phyloP scores from a whole-genome alignment of 1,140 invertebrate genomes.

The Nixonia krombeini region DNA sequence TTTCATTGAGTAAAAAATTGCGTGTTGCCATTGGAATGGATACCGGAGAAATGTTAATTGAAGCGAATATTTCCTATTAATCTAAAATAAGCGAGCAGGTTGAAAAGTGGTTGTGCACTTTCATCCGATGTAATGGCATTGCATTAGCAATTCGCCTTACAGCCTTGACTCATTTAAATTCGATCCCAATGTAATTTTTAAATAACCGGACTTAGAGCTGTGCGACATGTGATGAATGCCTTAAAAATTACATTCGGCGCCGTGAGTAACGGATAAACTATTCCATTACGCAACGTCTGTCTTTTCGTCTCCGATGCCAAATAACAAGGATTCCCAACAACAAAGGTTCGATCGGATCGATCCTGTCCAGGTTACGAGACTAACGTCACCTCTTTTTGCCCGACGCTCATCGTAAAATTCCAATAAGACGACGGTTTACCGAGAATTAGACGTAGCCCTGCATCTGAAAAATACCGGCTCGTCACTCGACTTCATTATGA shows the following conservation, averaged over 20 bases:
- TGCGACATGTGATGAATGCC: not conserved
- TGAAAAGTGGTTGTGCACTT: not conserved
- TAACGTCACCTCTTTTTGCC: not conserved
- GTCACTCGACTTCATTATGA: no score
- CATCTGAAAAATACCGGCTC: no score
- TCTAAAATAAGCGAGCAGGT: not conserved
- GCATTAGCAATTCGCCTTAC: conserved; percentile 1
- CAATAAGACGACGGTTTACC: no score
- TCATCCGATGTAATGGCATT: conserved; percentile 1
- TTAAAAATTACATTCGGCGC: not conserved
- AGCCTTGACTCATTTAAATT: conserved; percentile 4
- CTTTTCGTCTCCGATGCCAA: not conserved
- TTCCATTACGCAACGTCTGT: conserved; percentile 44
- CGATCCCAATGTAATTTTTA: not conserved
- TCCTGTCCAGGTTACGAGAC: not conserved
- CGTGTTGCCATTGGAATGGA: no score
- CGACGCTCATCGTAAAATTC: no score
- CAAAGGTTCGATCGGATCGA: conserved; percentile 44
- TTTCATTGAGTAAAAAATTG: no score
- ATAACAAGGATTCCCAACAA: conserved; percentile 46
- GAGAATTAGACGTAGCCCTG: no score
- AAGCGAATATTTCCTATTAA: not conserved
- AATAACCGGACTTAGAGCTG: conserved; percentile 1
- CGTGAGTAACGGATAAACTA: conserved; percentile 47
- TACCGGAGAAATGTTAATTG: no score